phyloP scores from a whole-genome alignment of 2,888 invertebrate genomes.

The Lottia scabra region DNA sequence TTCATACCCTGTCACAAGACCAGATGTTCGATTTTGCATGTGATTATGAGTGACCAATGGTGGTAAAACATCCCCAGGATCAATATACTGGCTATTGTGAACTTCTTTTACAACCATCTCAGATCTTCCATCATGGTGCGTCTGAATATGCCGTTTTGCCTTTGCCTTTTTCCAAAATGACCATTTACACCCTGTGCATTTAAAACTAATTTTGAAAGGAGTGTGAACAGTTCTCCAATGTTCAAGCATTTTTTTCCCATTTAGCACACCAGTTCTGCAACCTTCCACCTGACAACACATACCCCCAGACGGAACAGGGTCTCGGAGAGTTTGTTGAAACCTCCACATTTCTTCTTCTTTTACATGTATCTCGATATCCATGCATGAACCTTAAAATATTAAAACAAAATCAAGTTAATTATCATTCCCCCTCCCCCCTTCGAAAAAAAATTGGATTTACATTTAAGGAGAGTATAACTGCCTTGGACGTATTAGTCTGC shows the following conservation, averaged over 20 bases:
- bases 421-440: too few species aligned
- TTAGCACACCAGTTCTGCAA: neutral
- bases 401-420: too few species aligned
- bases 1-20: too few species aligned
- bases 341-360: neutral
- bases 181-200: neutral
- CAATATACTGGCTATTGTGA: neutral
- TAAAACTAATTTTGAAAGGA: neutral
- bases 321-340: neutral
- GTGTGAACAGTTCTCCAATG: neutral
- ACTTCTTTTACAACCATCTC: neutral
- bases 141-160: neutral
- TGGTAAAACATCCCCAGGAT: neutral
- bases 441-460: too few species aligned
- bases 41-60: too few species aligned
- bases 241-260: neutral
- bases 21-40: too few species aligned
- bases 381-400: too few species aligned
- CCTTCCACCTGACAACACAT: neutral
- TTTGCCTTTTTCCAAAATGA: neutral
- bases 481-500: too few species aligned
- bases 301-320: neutral
- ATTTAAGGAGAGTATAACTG: too few species aligned
- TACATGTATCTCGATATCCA: too few species aligned
- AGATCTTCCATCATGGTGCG: neutral